Evolutionary conservation across 2,888 invertebrate species (phyloP), one percentile per base, ranked within the genome.

Genomic region (Orgyia antiqua): DNA sequence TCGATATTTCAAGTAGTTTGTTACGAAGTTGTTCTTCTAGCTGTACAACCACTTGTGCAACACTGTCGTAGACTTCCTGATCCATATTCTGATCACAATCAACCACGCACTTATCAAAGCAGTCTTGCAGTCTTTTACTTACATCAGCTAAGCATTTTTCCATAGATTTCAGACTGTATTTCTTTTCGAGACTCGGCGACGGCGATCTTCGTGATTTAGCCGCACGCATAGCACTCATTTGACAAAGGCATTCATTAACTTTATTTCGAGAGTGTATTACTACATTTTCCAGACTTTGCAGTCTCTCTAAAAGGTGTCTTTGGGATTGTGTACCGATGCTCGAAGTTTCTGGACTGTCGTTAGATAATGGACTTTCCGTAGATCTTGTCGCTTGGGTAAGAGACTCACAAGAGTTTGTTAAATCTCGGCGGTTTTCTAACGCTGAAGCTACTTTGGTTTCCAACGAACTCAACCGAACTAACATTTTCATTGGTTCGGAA

Each of bases 401-500:
- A 3, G 89, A 89, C 59, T 90, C 89, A 46, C 86, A 89, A 5
- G 90, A 89, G 44, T 87, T 88, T 24, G 88, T 80, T 19, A 86
- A 47, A 40, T 82, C 84, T 40, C 71, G 69, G 10, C 82, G 73
- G 41, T 66, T 69, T 45, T 80, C 76, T 24, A 88, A 72, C 13
- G 89, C 91, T 42, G 89, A 90, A 9, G 91, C 89, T 24, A 94
- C 91, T 77, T 94, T 92, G 48, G 92, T 90, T 77, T 95, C 95
- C 50, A 94, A 76, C 27, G 92, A 91, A 62, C 91, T 93, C 28
- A 94, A 75, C 40, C 94, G 88, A 58, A 94, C 91, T 51, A 94
- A 76, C 61, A 94, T 89, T 73, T 94, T 94, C 89, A 94, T 90
- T 0, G 94, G 92, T 65, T 94, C 94, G 0, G 92, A 91, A 44